Base-by-base conservation (phyloP, 2,797 vertebrate species). In the Myotis vivesi region DNA sequence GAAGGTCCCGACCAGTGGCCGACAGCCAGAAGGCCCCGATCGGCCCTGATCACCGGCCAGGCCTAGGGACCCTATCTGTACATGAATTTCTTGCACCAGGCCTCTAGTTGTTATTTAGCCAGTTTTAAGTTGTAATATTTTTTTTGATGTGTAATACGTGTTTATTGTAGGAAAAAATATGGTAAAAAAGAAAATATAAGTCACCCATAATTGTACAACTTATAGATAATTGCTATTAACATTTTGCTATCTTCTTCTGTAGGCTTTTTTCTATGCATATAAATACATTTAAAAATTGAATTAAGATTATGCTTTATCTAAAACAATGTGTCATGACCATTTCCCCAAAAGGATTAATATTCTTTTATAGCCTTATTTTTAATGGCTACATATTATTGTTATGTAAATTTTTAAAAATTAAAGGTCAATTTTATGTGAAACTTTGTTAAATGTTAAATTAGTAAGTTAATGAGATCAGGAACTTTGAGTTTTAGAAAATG, bases 401-500 rank as follows among this genome's bases (percentile, higher is more conserved):
- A 33, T n/a, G 2, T 73, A 72, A 55, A 33, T 38, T 88, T 76
- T 68, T 64, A 7, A 76, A 72, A 87, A 57, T 94, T 75, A 76
- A 88, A 44, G n/a, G 53, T 87, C 17, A 36, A 4, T 76, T 90
- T 96, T 90, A 10, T 66, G n/a, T 79, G 86, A 69, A 89, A 73
- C 36, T 73, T 91, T 62, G 11, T n/a, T 25, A 75, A 82, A n/a
- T 92, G 12, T 77, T 81, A 76, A 73, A 85, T 89, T 87, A 57
- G 9, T 89, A 95, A 75, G 38, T 87, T 95, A 88, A 83, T 73
- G 36, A 95, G 64, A 77, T 49, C 8, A 8, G 36, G 20, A 90
- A 64, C 28, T 95, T 83, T 76, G 81, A 76, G 22, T 94, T 68
- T 96, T 92, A 94, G 73, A 95, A 91, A 38, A 36, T 85, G 5